A percentile compares a stretch with the other conserved stretches of the same genome.
Evolutionary conservation across 2,797 vertebrate genomes (phyloP).

Genomic region (Gastrophryne carolinensis): DNA sequence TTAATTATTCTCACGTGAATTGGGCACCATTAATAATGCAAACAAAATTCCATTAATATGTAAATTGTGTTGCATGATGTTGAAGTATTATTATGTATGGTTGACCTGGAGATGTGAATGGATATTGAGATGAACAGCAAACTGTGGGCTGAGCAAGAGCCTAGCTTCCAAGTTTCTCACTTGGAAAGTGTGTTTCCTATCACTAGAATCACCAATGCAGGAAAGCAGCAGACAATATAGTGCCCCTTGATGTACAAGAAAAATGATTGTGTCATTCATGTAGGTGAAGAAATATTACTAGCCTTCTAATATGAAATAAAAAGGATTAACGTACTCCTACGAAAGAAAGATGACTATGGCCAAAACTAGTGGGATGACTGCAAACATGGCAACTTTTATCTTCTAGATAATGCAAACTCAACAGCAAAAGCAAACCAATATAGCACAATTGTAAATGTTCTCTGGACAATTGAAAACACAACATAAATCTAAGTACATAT

Average conservation of each 20-base stretch:
- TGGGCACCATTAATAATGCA: slow-evolving; percentile 50
- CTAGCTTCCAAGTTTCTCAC: slow-evolving; percentile 8
- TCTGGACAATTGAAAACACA: neutral
- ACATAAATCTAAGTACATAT: neutral
- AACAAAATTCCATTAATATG: slow-evolving; percentile 30
- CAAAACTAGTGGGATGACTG: slow-evolving; percentile 32
- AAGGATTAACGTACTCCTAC: slow-evolving; percentile 32
- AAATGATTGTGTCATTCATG: neutral
- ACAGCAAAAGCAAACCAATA: slow-evolving; percentile 6
- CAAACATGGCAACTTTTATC: slow-evolving; percentile 37
- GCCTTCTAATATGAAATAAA: slow-evolving; percentile 39
- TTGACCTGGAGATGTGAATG: slow-evolving; percentile 28
- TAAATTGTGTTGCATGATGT: slow-evolving; percentile 28
- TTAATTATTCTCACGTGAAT: slow-evolving; percentile 40
- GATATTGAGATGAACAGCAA: neutral
- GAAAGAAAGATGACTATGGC: slow-evolving; percentile 43
- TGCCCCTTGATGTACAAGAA: slow-evolving; percentile 44
- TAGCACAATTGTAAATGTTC: neutral
- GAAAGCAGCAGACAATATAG: slow-evolving; percentile 12
- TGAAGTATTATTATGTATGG: slow-evolving; percentile 27
- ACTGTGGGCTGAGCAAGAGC: neutral
- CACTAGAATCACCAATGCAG: neutral
- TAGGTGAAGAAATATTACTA: slow-evolving; percentile 38
- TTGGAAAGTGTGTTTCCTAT: neutral
- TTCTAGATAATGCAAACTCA: slow-evolving; percentile 21